Evolutionary conservation across 92 coral and sea anemone species (phyloP).

Genomic region (Zoanthus sociatus): DNA sequence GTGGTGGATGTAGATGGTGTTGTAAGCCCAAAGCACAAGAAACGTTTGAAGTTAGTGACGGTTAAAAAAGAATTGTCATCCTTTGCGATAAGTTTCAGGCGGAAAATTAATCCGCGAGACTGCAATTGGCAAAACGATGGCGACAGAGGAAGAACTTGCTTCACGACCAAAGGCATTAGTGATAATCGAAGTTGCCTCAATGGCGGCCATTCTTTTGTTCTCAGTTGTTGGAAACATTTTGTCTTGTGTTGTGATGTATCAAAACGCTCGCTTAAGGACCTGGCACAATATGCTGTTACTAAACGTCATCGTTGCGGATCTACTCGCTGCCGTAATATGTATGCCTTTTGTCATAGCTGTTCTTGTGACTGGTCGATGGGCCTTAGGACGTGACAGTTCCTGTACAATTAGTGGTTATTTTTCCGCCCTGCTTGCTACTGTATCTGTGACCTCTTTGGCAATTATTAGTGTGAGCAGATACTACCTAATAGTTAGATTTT

Average conservation of each 20-base stretch:
- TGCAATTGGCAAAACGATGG: neutral
- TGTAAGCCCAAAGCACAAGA: too few relatives aligned
- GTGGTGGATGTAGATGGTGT: too few relatives aligned
- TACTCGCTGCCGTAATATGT: constrained; percentile 55
- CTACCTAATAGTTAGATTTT: constrained; percentile 64
- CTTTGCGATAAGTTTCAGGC: neutral
- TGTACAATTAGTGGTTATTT: constrained; percentile 68
- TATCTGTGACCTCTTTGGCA: constrained; percentile 65
- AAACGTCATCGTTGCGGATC: constrained; percentile 73
- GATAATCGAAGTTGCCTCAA: constrained; percentile 49
- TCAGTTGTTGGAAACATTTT: constrained; percentile 62
- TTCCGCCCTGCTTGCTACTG: constrained; percentile 59
- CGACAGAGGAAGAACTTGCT: constrained; percentile 51
- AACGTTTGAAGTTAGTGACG: too few relatives aligned
- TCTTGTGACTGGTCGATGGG: constrained; percentile 65
- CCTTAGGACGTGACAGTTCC: constrained; percentile 28
- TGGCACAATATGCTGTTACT: constrained; percentile 81
- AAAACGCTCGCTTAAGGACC: constrained; percentile 74
- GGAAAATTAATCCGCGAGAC: neutral
- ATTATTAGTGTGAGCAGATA: constrained; percentile 75
- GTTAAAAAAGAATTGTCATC: neutral
- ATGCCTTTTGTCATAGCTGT: constrained; percentile 60
- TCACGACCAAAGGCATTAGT: constrained; percentile 63
- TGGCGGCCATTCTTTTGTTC: constrained; percentile 49
- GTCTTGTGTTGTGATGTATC: constrained; percentile 71